Evolutionary conservation across 2,888 invertebrate genomes (phyloP), one percentile per base, ranked within the genome.

Genomic region (Ophion costatus): DNA sequence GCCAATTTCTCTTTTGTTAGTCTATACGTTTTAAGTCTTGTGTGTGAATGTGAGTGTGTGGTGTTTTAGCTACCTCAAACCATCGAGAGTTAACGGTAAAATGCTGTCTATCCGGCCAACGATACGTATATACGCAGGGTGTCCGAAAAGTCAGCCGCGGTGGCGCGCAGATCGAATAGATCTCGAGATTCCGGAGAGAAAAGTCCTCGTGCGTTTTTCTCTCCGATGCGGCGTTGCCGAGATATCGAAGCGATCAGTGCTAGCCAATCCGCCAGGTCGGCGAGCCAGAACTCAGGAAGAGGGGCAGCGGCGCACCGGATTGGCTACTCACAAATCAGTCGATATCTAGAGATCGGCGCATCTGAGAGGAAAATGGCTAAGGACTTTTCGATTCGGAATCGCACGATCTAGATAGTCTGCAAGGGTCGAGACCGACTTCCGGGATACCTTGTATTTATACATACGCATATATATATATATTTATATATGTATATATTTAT

Each of bases 1-100:
- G 57, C 57, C 63, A 51, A 42, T 66, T 82, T 45, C 67, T 73
- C n/a, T 71, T 70, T 67, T 80, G 29, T 75, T 67, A 76, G 66
- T 82, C 51, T 64, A 66, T n/a, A 69, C 22, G 17, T 56, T 56
- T 63, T 70, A 80, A 70, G 64, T 61, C 66, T 42, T 67, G 42
- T 56, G 56, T 63, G 11, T 70, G 14, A 64, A 20, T 51, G 70
- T 70, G 14, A 17, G 51, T 51, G 51, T 51, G 14, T 51, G 51
- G n/a, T 24, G 64, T 67, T 82, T 77, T 80, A 85, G 79, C 79
- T 85, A 73, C 73, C 82, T 71, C 74, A 74, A 82, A 85, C 82
- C 82, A 75, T 63, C 64, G 70, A 79, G 74, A 63, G 33, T 73
- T 56, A 77, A 85, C 67, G 38, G 51, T 73, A 63, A 85, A 80